Base-by-base conservation (phyloP, 2,113 vertebrate species). In the Balaenoptera acutorostrata region DNA sequence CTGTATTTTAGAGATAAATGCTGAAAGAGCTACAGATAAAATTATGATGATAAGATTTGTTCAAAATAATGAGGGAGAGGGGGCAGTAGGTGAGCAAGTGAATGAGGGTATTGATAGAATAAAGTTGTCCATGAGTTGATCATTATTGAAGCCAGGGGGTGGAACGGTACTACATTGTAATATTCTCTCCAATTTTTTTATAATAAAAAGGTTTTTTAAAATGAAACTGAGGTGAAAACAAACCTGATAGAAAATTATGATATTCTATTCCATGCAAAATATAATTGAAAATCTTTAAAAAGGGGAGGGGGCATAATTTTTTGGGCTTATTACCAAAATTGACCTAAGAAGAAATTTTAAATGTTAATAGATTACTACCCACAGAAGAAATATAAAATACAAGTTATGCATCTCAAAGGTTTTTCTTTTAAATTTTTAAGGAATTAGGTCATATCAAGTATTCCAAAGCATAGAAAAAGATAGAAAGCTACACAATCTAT, bases 101-200 rank as follows among this genome's bases (percentile, higher is more conserved):
- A 36, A 5, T 8, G 41, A 25, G 2, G 4, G 2, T 0, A 2
- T 0, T 3, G 13, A 41, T 11, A 72, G n/a, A 49, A 18, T 27
- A 9, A 31, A 29, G 46, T 5, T 15, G 1, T 0, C 21, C 6
- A 1, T 11, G 36, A 27, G 27, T 0, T 5, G 20, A 55, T 4
- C 3, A 29, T 2, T 7, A 5, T 0, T 12, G 41, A 41, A 36
- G 44, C 41, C 25, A 36, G 31, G 39, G n/a, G 52, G 10, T 20
- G 29, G 20, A 41, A 14, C 1, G 1, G 18, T 0, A 23, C 5
- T 2, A 6, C 0, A 2, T 23, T 41, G 9, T 18, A n/a, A 20
- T 12, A 2, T 25, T 10, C 36, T 74, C n/a, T 83, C 27, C 17
- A 29, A n/a, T n/a, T 46, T 36, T 61, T 61, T 4, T 63, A 12